phyloP scores from a whole-genome alignment of 2,888 invertebrate species.

The Ichneumon xanthorius region DNA sequence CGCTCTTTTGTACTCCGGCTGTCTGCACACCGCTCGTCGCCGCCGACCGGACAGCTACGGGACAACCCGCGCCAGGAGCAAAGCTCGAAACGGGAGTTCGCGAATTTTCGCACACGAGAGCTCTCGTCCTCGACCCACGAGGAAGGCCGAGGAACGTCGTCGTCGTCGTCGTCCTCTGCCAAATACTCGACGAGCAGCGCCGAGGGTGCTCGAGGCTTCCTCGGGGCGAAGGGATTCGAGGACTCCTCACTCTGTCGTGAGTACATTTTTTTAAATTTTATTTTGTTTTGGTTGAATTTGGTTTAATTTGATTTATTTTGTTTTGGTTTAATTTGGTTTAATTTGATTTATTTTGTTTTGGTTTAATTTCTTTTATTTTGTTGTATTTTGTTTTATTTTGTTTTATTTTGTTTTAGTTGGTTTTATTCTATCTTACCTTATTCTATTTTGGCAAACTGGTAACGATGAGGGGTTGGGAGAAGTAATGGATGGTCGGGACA shows the following conservation, averaged over 20 bases:
- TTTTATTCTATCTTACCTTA: not conserved
- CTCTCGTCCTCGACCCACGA: not conserved
- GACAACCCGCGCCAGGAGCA: not conserved
- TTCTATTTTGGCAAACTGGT: not conserved
- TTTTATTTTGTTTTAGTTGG: no score
- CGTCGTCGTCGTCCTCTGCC: slow-evolving; percentile 8
- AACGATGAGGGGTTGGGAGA: not conserved
- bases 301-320: not conserved
- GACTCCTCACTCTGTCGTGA: slow-evolving; percentile 1
- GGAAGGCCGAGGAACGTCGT: not conserved
- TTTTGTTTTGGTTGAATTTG: not conserved
- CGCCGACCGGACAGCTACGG: not conserved
- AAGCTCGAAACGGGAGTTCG: not conserved
- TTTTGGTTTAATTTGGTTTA: not conserved
- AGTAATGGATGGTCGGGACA: no score
- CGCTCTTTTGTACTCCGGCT: not conserved
- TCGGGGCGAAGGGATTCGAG: not conserved
- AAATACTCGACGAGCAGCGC: slow-evolving; percentile 9
- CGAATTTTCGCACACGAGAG: not conserved
- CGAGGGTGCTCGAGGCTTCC: not conserved
- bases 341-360: not conserved
- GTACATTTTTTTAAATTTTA: not conserved
- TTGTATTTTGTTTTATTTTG: no score
- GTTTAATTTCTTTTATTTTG: no score
- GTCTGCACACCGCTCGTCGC: not conserved